Base-by-base conservation (phyloP, 2,888 invertebrate species). In the Myopa tessellatipennis region DNA sequence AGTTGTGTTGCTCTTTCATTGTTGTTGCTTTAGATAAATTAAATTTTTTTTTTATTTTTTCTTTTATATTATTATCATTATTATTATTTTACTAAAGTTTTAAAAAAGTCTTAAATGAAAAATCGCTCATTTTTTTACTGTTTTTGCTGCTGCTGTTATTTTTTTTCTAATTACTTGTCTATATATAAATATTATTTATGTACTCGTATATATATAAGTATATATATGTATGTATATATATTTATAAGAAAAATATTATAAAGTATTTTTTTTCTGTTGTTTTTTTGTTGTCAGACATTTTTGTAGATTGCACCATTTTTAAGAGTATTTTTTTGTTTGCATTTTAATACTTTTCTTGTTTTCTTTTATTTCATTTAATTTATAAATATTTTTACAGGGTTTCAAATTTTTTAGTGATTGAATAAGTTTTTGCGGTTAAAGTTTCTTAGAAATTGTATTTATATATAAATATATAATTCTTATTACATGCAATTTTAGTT, bases 241-340 rank as follows among this genome's bases (percentile, higher is more conserved):
- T 75, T 40, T 75, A 69, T 75, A 75, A 75, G 75, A 75, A 75
- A 75, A 75, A 75, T 75, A 75, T 67, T 69, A 75, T 69, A 40
- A 75, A 75, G 69, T 69, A 73, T 61, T 72, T 60, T 18, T 72
- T 63, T 40, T 60, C 18, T 68, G 8, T 68, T 36, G 16, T 8
- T 45, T 26, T 58, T 55, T 40, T 69, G 68, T 68, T 75, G 55
- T 74, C 74, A 68, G 67, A 68, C 74, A 68, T 74, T 74, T 74
- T 55, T 74, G 68, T 74, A 74, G 74, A 74, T 74, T 74, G 74
- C 74, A 74, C 74, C 74, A 74, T 74, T 74, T 74, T 74, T 40
- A 40, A 55, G 67, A 55, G 67, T 74, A 55, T 58, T 52, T 52
- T 34, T 74, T 16, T 69, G 16, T 74, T 8, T 60, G 12, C 18